Conservation (phyloP, 1,140 invertebrate species). For the Diorhabda elongata region DNA sequence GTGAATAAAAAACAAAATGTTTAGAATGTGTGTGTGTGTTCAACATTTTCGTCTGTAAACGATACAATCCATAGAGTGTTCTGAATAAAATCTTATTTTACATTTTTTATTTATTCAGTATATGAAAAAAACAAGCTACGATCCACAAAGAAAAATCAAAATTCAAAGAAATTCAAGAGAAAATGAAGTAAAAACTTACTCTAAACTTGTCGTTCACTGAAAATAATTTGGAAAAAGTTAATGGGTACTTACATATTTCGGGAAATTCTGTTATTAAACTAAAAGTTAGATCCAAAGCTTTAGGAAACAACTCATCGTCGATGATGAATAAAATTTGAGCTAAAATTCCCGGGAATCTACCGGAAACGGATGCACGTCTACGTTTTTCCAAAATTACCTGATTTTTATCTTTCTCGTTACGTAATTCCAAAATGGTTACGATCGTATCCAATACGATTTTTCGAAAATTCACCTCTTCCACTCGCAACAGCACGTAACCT, state of each 20-base stretch:
- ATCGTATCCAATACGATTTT: conserved; percentile 14
- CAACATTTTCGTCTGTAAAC: too few relatives aligned
- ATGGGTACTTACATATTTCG: not conserved
- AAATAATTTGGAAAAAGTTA: too few relatives aligned
- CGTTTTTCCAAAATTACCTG: conserved; percentile 14
- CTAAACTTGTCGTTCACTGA: too few relatives aligned
- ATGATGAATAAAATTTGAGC: conserved; percentile 14
- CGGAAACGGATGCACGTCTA: conserved; percentile 6
- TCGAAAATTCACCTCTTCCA: conserved; percentile 15
- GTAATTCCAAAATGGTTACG: conserved; percentile 6
- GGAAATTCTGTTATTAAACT: not conserved
- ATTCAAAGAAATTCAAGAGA: too few relatives aligned
- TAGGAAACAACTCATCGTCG: conserved; percentile 15
- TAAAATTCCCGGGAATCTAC: conserved; percentile 21
- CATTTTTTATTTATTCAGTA: too few relatives aligned
- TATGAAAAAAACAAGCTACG: too few relatives aligned
- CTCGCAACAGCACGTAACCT: conserved; percentile 22
- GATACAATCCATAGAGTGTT: too few relatives aligned
- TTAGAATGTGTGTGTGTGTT: too few relatives aligned
- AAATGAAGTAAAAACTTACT: too few relatives aligned
- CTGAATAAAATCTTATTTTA: too few relatives aligned
- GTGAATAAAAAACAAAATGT: too few relatives aligned
- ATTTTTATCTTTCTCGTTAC: conserved; percentile 6
- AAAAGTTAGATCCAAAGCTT: conserved; percentile 11
- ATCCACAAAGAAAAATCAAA: too few relatives aligned